A percentile compares a stretch with the other conserved stretches of the same genome.
Evolutionary conservation across 2,113 vertebrate genomes (phyloP).

Genomic region (Chiloscyllium plagiosum): DNA sequence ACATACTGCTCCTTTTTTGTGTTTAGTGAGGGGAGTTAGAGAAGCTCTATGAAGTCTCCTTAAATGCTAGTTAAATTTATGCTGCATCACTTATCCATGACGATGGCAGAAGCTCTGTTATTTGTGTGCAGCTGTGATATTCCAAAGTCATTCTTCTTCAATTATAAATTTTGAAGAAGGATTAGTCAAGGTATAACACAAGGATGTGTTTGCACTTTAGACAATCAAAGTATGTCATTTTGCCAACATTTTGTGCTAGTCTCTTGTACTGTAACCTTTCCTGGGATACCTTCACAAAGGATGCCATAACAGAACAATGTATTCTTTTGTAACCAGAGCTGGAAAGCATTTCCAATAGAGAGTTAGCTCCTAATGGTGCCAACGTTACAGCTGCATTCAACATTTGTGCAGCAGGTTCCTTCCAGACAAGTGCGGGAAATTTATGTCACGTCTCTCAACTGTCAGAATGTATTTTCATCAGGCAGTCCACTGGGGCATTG

Average conservation of each 20-base stretch:
- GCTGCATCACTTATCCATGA: not conserved
- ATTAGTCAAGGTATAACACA: not conserved
- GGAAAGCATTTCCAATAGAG: not conserved
- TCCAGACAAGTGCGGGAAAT: not conserved
- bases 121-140: not conserved
- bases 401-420: not conserved
- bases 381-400: not conserved
- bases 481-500: not conserved
- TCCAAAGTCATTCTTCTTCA: not conserved
- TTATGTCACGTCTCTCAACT: not conserved
- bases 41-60: too few species aligned
- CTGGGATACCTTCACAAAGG: not conserved
- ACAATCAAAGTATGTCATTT: not conserved
- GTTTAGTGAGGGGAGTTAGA: too few species aligned
- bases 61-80: too few species aligned
- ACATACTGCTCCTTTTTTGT: too few species aligned
- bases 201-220: not conserved
- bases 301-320: not conserved
- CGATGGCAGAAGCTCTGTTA: not conserved
- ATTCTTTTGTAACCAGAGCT: not conserved
- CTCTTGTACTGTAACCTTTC: not conserved
- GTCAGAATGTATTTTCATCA: not conserved
- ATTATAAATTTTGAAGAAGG: not conserved
- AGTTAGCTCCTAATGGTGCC: not conserved
- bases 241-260: not conserved